Percentiles rank a stretch among this genome's conserved stretches.
Conservation (phyloP, 1,140 invertebrate genomes). For the Pogonomyrmex barbatus region DNA sequence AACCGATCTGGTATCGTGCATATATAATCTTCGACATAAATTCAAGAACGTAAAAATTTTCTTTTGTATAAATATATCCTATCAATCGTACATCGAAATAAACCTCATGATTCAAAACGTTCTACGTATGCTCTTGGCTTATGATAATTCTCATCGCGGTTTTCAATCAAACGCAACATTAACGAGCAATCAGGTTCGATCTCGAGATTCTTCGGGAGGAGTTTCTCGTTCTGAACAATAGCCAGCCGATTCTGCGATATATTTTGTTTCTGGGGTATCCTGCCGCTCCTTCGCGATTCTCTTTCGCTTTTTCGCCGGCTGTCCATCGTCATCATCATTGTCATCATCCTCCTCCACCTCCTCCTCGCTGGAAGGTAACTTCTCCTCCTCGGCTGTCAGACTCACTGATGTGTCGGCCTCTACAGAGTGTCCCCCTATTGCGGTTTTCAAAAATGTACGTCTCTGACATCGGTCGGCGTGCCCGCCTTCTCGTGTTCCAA, state of each 20-base stretch:
- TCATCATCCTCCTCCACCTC: neutral
- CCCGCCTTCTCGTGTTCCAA: constrained; percentile 89
- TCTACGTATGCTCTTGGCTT: neutral
- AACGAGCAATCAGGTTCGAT: constrained; percentile 14
- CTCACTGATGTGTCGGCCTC: constrained; percentile 66
- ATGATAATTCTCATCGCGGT: neutral
- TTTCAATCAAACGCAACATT: constrained; percentile 2
- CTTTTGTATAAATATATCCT: neutral
- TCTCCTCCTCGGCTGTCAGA: constrained; percentile 54
- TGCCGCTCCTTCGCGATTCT: neutral
- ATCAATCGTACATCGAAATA: constrained; percentile 4
- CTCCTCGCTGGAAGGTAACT: constrained; percentile 29
- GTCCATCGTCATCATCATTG: neutral
- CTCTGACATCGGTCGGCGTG: constrained; percentile 93
- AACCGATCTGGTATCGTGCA: neutral
- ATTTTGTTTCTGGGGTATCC: neutral
- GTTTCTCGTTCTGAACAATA: neutral
- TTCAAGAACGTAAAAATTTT: constrained; percentile 18
- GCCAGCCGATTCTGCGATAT: neutral
- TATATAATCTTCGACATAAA: neutral
- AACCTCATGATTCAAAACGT: constrained; percentile 22
- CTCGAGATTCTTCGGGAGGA: constrained; percentile 53
- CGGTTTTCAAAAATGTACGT: constrained; percentile 89
- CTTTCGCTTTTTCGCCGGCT: neutral
- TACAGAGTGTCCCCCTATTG: constrained; percentile 73